phyloP scores from a whole-genome alignment of 2,797 vertebrate species.

The Apogon hyalosoma region DNA sequence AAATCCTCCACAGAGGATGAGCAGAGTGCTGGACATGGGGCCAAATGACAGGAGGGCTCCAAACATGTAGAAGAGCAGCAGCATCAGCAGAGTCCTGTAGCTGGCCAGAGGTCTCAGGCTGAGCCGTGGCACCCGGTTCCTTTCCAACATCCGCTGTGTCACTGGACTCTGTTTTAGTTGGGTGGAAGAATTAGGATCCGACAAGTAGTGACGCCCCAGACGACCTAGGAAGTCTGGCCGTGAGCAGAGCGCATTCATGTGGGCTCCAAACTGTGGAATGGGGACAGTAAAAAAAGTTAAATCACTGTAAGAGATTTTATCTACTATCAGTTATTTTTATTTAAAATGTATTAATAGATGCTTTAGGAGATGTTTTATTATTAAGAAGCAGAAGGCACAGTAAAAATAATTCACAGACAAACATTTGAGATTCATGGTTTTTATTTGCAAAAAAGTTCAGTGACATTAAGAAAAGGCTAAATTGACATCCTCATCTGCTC shows the following conservation, averaged over 20 bases:
- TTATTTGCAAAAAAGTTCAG: too few species aligned
- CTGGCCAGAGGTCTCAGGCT: slow-evolving; percentile 92
- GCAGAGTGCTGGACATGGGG: slow-evolving; percentile 81
- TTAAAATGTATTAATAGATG: too few species aligned
- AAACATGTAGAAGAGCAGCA: slow-evolving; percentile 84
- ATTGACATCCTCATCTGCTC: too few species aligned
- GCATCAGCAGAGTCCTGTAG: slow-evolving; percentile 87
- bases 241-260: slow-evolving; percentile 88
- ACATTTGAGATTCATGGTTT: too few species aligned
- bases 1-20: slow-evolving; percentile 81
- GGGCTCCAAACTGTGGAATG: slow-evolving; percentile 86
- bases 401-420: too few species aligned
- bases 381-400: too few species aligned
- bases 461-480: too few species aligned
- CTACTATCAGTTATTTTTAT: too few species aligned
- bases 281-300: background rate
- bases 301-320: too few species aligned
- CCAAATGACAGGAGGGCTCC: slow-evolving; percentile 85
- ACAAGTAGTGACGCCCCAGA: slow-evolving; percentile 88
- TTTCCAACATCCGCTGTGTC: slow-evolving; percentile 27
- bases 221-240: slow-evolving; percentile 89
- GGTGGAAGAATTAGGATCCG: slow-evolving; percentile 7
- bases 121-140: slow-evolving; percentile 79
- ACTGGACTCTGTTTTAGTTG: slow-evolving; percentile 76
- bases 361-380: too few species aligned